A percentile compares a stretch with the other conserved stretches of the same genome.
phyloP scores from a whole-genome alignment of 1,140 invertebrate genomes.

The Aphaenogaster rudis region DNA sequence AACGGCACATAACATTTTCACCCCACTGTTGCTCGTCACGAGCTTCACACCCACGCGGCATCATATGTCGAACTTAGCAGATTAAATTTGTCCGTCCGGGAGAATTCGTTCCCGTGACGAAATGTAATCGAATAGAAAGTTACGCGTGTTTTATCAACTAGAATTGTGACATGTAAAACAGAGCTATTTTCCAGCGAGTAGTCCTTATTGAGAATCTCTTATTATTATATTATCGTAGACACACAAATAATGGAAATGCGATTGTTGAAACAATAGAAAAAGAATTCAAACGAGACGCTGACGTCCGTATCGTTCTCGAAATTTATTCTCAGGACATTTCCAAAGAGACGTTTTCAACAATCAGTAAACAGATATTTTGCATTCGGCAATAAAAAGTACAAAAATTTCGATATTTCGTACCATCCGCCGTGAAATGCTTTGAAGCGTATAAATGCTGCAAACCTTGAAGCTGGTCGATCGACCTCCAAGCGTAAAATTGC shows the following conservation, averaged over 20 bases:
- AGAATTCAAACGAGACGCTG: not conserved
- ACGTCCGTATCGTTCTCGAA: not conserved
- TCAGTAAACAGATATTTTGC: not conserved
- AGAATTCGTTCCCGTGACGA: constrained; percentile 16
- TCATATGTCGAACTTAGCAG: constrained; percentile 35
- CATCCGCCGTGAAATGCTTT: not conserved
- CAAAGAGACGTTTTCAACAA: not conserved
- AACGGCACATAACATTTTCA: constrained; percentile 33
- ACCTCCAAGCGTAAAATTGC: constrained; percentile 48
- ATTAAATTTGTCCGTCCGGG: constrained; percentile 30
- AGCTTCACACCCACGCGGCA: not conserved
- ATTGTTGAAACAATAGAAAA: not conserved
- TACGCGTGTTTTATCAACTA: not conserved
- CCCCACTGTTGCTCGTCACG: not conserved
- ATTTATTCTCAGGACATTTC: not conserved
- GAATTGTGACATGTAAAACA: constrained; percentile 7
- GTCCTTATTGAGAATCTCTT: not conserved
- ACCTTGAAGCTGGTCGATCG: constrained; percentile 34
- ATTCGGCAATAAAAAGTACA: not conserved
- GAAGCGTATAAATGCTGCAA: constrained; percentile 8
- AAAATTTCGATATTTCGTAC: not conserved
- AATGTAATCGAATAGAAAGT: constrained; percentile 16
- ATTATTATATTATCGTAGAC: not conserved
- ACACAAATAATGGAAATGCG: not conserved
- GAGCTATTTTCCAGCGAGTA: no score